Evolutionary conservation across 2,888 invertebrate species (phyloP).

Genomic region (Tenthredo livida): DNA sequence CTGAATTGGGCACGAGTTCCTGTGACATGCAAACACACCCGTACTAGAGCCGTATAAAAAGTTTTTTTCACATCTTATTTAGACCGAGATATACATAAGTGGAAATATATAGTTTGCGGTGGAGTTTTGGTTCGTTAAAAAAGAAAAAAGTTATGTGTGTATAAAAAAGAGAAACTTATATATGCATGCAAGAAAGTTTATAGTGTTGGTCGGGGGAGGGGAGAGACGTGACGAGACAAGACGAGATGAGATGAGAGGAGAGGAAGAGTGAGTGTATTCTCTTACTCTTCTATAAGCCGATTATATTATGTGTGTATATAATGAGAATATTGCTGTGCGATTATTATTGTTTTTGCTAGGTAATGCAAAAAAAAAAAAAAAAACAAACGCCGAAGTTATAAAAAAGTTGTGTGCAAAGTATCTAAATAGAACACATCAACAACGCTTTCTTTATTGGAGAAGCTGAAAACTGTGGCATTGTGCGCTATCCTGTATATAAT

Average conservation of each 20-base stretch:
- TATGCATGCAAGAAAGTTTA: conserved; percentile 42
- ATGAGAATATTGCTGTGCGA: conserved; percentile 27
- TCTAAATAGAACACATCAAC: not conserved
- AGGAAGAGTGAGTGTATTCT: too few relatives aligned
- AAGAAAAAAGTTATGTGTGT: conserved; percentile 13
- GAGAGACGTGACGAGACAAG: too few relatives aligned
- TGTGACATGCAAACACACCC: conserved; percentile 37
- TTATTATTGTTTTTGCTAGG: conserved; percentile 15
- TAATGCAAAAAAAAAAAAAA: not conserved
- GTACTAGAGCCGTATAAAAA: conserved; percentile 17
- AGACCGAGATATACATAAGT: not conserved
- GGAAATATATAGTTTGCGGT: conserved; percentile 26
- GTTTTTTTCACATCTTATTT: not conserved
- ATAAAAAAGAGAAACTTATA: not conserved
- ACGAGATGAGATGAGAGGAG: too few relatives aligned
- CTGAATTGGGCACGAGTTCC: conserved; percentile 32
- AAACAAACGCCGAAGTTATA: not conserved
- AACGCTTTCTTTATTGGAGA: conserved; percentile 14
- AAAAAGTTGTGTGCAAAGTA: conserved; percentile 26
- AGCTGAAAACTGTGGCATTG: conserved; percentile 44
- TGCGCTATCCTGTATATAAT: conserved; percentile 38
- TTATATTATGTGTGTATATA: conserved; percentile 18
- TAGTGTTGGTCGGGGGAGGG: not conserved
- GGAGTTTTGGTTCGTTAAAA: conserved; percentile 30
- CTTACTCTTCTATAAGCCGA: not conserved